A percentile compares a stretch with the other conserved stretches of the same genome.
Evolutionary conservation across 1,140 invertebrate species (phyloP).

Genomic region (Laodelphax striatellus): DNA sequence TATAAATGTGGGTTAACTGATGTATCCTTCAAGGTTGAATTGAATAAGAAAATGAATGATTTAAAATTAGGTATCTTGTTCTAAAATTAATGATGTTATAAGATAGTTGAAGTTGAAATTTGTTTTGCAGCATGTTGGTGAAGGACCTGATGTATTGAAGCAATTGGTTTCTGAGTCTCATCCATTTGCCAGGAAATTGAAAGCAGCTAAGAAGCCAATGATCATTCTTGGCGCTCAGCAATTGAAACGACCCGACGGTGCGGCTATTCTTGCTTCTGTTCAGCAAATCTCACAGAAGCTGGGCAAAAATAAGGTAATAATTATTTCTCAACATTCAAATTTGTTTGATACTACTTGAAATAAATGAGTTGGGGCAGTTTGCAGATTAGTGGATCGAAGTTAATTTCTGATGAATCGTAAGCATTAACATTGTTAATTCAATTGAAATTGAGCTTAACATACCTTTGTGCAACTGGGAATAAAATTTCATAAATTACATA

Average conservation of each 20-base stretch:
- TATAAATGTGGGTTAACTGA: no score
- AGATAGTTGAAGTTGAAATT: no score
- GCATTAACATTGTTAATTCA: no score
- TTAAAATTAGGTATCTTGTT: no score
- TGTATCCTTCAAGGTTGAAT: no score
- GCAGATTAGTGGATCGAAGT: no score
- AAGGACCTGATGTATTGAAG: conserved; percentile 56
- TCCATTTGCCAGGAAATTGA: conserved; percentile 59
- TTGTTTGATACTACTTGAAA: neutral
- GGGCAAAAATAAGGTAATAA: conserved; percentile 34
- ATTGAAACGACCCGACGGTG: conserved; percentile 67
- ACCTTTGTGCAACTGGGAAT: neutral
- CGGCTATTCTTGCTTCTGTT: conserved; percentile 59
- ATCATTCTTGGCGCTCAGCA: conserved; percentile 84
- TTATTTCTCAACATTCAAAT: conserved; percentile 10
- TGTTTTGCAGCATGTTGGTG: conserved; percentile 63
- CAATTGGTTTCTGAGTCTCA: conserved; percentile 64
- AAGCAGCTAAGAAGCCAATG: conserved; percentile 75
- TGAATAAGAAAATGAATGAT: no score
- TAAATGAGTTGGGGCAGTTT: no score
- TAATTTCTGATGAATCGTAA: no score
- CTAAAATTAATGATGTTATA: no score
- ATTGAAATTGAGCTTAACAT: no score
- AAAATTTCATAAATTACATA: no score
- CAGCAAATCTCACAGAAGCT: conserved; percentile 53